Conservation (phyloP, 2,113 vertebrate genomes). For the Baryphthengus martii region DNA sequence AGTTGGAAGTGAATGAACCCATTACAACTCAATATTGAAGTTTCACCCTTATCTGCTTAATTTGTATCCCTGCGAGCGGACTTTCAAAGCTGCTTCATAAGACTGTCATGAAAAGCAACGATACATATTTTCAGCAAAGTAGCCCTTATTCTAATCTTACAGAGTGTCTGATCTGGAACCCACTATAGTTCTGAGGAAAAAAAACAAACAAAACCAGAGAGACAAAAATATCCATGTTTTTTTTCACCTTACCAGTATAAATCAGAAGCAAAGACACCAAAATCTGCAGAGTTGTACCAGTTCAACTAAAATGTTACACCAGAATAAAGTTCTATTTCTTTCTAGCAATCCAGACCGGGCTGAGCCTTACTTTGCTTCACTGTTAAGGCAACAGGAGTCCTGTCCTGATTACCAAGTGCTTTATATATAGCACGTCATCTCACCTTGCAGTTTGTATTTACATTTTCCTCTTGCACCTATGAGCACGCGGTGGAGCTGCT, state of each 20-base stretch:
- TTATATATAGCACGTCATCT: not conserved
- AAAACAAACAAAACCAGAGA: too few relatives aligned
- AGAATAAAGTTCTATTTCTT: not conserved
- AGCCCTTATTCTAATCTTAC: not conserved
- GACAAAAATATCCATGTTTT: not conserved
- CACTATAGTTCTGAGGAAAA: not conserved
- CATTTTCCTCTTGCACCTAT: not conserved
- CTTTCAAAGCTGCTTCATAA: not conserved
- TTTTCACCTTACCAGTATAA: not conserved
- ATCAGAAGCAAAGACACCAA: not conserved
- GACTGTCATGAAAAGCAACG: not conserved
- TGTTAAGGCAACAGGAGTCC: not conserved
- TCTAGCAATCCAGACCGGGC: not conserved
- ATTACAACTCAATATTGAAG: not conserved
- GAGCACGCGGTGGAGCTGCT: not conserved
- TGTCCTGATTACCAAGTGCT: not conserved
- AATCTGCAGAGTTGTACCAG: not conserved
- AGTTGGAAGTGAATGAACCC: not conserved
- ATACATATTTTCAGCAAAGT: not conserved
- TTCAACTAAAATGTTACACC: not conserved
- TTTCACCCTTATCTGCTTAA: not conserved
- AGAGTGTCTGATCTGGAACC: not conserved
- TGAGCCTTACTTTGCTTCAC: not conserved
- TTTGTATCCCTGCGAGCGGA: not conserved
- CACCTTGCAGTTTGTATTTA: not conserved